Conservation (phyloP, 2,888 invertebrate species). For the Dryocosmus kuriphilus region DNA sequence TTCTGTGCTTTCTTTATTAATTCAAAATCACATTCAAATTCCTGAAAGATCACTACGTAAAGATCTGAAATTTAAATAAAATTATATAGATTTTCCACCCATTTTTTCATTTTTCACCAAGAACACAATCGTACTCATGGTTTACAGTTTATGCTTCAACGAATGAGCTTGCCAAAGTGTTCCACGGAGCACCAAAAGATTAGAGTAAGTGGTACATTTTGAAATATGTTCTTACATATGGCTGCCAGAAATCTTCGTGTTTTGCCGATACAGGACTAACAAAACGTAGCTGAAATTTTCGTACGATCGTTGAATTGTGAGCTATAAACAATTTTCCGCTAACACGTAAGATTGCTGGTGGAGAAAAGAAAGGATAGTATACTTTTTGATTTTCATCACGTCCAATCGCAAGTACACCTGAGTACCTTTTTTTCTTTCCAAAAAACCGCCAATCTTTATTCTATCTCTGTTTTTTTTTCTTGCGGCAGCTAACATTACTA, state of each 20-base stretch:
- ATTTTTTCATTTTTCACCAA: conserved; percentile 31
- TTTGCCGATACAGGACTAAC: conserved; percentile 31
- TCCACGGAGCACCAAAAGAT: conserved; percentile 92
- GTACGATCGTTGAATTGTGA: conserved; percentile 23
- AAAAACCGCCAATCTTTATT: conserved; percentile 46
- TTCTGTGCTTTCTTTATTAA: background rate
- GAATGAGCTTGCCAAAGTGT: conserved; percentile 91
- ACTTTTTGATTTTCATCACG: background rate
- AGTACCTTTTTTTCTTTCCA: conserved; percentile 45
- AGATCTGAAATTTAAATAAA: background rate
- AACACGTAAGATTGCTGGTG: conserved; percentile 14
- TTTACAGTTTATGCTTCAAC: conserved; percentile 94
- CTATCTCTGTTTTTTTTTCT: conserved; percentile 46
- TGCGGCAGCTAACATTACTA: conserved; percentile 67
- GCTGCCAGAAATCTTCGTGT: conserved; percentile 39
- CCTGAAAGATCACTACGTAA: background rate
- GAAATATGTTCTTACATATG: conserved; percentile 40
- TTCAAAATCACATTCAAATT: background rate
- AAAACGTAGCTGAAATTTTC: conserved; percentile 10
- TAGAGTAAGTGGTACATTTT: conserved; percentile 86
- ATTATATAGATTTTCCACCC: conserved; percentile 5
- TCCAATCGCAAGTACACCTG: background rate
- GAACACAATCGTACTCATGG: conserved; percentile 72
- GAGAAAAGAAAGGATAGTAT: conserved; percentile 24
- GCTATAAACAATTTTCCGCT: conserved; percentile 28